Percentiles rank a stretch among this genome's conserved stretches.
Evolutionary conservation across 1,140 invertebrate genomes (phyloP).

Genomic region (Eciton burchellii): DNA sequence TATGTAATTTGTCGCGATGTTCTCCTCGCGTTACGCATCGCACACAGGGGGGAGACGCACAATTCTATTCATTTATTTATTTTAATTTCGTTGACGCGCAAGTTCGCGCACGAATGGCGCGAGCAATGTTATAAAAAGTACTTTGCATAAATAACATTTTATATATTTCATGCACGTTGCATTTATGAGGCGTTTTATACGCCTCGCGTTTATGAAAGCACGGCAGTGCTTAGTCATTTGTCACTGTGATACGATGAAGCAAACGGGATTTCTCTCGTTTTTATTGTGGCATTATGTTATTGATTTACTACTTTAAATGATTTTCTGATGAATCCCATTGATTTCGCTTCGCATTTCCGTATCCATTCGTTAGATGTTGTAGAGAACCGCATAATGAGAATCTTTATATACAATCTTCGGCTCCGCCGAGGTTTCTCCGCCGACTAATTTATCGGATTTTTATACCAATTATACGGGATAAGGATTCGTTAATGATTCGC

Average conservation of each 20-base stretch:
- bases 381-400: constrained; percentile 35
- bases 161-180: constrained; percentile 12
- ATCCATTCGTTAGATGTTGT: constrained; percentile 18
- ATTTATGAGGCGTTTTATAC: constrained; percentile 15
- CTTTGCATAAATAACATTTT: constrained; percentile 10
- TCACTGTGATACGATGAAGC: constrained; percentile 12
- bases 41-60: too few relatives aligned
- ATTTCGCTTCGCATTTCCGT: constrained; percentile 15
- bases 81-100: constrained; percentile 61
- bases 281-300: constrained; percentile 10
- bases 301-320: constrained; percentile 27
- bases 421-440: constrained; percentile 11
- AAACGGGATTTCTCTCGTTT: neutral
- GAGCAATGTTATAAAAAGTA: neutral
- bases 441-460: constrained; percentile 21
- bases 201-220: too few relatives aligned
- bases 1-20: too few relatives aligned
- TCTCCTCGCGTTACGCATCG: too few relatives aligned
- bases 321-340: constrained; percentile 17
- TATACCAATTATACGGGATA: constrained; percentile 19
- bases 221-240: neutral
- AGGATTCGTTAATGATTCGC: constrained; percentile 36
- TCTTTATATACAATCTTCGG: constrained; percentile 17
- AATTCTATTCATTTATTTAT: too few relatives aligned
- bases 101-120: neutral